Conservation (phyloP, 2,888 invertebrate genomes). For the Ophion ellenae region DNA sequence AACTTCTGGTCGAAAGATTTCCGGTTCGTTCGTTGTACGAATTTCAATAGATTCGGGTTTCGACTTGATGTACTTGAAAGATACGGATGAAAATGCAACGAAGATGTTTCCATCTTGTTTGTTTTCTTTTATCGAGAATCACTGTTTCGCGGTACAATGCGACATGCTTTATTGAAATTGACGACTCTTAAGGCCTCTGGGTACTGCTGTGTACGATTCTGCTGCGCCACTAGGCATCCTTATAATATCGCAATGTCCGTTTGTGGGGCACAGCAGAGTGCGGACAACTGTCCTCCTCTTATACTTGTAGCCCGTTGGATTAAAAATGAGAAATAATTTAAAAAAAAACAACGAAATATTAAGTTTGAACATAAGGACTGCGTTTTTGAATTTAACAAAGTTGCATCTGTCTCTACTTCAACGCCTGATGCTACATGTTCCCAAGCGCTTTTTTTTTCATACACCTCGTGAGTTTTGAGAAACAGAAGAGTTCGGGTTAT, state of each 20-base stretch:
- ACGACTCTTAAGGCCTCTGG: conserved; percentile 12
- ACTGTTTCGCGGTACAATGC: conserved; percentile 15
- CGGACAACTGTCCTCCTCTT: neutral
- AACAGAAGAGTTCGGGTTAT: neutral
- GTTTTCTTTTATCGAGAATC: neutral
- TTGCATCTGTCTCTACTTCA: neutral
- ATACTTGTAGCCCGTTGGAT: neutral
- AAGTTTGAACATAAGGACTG: neutral
- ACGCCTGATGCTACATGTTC: neutral
- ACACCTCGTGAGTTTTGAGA: neutral
- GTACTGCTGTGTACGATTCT: neutral
- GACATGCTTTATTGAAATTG: neutral
- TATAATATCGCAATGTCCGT: neutral
- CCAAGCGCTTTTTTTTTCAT: too few species aligned
- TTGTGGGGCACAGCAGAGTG: neutral
- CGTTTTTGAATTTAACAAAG: neutral
- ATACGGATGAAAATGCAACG: neutral
- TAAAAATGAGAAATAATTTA: neutral
- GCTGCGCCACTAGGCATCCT: neutral
- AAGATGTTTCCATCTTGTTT: neutral
- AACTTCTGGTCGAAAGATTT: neutral
- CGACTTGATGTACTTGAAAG: neutral
- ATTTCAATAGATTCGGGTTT: neutral
- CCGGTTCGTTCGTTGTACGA: neutral
- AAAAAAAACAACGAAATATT: neutral